Evolutionary conservation across 2,113 vertebrate species (phyloP).

Genomic region (Sylvia atricapilla): DNA sequence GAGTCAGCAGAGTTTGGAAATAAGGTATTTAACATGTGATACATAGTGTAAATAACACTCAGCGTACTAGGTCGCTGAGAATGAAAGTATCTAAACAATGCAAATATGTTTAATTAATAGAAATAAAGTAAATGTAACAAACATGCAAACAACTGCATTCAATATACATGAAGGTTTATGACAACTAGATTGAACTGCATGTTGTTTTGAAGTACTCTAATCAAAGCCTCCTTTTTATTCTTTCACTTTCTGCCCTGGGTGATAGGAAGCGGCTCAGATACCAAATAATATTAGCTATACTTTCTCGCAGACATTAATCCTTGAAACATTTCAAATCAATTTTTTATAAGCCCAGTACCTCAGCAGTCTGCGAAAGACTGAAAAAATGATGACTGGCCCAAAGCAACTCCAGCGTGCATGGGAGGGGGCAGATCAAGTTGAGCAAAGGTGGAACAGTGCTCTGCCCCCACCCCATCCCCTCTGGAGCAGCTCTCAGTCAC

Average conservation of each 20-base stretch:
- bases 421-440: not conserved
- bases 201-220: not conserved
- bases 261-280: not conserved
- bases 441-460: not conserved
- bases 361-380: not conserved
- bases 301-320: not conserved
- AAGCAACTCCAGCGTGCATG: fast-evolving
- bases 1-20: not conserved
- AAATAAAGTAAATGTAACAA: not conserved
- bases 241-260: not conserved
- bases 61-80: not conserved
- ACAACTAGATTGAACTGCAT: not conserved
- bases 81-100: not conserved
- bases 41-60: not conserved
- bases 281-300: not conserved
- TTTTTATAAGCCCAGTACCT: not conserved
- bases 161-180: fast-evolving
- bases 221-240: not conserved
- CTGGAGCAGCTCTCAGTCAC: not conserved
- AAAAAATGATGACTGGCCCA: not conserved
- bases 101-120: not conserved
- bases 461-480: not conserved
- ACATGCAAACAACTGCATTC: not conserved
- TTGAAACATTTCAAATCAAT: not conserved
- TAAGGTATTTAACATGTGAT: not conserved